phyloP scores from a whole-genome alignment of 2,888 invertebrate species.

The Drosophila emarginata region DNA sequence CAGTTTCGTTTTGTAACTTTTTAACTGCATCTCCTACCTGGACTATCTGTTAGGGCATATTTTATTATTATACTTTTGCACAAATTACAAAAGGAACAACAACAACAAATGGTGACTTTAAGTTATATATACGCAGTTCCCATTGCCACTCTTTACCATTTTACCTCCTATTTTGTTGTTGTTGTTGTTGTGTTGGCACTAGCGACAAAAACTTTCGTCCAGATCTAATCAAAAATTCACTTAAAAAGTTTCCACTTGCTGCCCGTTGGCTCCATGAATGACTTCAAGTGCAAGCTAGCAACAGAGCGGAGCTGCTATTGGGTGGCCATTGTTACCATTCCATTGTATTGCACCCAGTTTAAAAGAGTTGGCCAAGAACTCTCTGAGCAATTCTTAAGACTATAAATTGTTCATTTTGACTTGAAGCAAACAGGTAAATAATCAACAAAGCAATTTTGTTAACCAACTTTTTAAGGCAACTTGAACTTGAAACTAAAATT shows the following conservation, averaged over 20 bases:
- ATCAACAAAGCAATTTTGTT: conserved; percentile 2
- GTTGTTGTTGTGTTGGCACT: conserved; percentile 44
- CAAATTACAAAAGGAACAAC: conserved; percentile 72
- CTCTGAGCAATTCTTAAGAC: conserved; percentile 9
- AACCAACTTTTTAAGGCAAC: conserved; percentile 2
- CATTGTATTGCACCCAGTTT: conserved; percentile 48
- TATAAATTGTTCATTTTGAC: conserved; percentile 9
- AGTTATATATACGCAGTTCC: conserved; percentile 45
- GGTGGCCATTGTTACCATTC: conserved; percentile 47
- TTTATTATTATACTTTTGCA: conserved; percentile 78
- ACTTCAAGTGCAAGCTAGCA: conserved; percentile 51
- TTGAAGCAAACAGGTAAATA: conserved; percentile 15
- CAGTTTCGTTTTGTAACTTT: conserved; percentile 63
- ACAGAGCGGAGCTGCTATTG: background rate
- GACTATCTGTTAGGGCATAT: conserved; percentile 67
- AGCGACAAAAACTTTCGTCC: conserved; percentile 75
- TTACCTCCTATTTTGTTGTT: background rate
- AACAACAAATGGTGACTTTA: conserved; percentile 46
- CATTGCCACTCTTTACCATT: background rate
- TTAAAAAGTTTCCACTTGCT: conserved; percentile 76
- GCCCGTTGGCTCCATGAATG: conserved; percentile 48
- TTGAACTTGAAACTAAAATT: background rate
- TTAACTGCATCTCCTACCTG: conserved; percentile 21
- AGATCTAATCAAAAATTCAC: conserved; percentile 82
- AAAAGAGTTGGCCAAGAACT: conserved; percentile 16